Conservation (phyloP, 2,113 vertebrate species). For the Ceyx margarethae region DNA sequence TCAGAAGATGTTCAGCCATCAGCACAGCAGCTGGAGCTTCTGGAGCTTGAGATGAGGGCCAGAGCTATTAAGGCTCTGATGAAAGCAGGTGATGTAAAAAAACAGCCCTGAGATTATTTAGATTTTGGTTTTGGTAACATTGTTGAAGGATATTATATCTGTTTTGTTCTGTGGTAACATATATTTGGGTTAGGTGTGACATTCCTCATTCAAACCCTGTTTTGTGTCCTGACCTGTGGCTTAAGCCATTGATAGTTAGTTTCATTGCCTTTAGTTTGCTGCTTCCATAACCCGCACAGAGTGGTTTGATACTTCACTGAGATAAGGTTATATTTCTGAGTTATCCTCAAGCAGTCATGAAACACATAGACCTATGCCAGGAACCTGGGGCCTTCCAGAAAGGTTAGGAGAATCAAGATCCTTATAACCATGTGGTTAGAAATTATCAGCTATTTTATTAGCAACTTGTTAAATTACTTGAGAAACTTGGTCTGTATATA, state of each 20-base stretch:
- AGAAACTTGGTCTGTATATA: slow-evolving; percentile 30
- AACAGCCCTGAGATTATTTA: slow-evolving; percentile 52
- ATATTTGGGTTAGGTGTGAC: slow-evolving; percentile 38
- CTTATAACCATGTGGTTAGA: slow-evolving; percentile 20
- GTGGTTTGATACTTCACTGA: neutral
- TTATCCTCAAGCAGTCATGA: neutral
- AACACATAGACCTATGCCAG: neutral
- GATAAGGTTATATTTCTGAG: neutral
- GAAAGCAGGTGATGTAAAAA: slow-evolving; percentile 91
- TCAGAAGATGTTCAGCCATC: slow-evolving; percentile 83
- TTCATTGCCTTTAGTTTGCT: slow-evolving; percentile 1
- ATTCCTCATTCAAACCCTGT: slow-evolving; percentile 41
- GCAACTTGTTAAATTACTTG: slow-evolving; percentile 3
- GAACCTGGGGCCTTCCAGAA: neutral
- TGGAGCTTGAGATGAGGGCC: slow-evolving; percentile 96
- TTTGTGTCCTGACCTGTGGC: slow-evolving; percentile 13
- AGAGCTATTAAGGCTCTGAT: slow-evolving; percentile 96
- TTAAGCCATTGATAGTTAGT: neutral
- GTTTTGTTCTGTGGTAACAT: slow-evolving; percentile 45
- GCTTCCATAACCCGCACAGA: neutral
- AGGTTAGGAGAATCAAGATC: neutral
- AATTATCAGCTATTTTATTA: slow-evolving; percentile 8
- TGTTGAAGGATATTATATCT: slow-evolving; percentile 31
- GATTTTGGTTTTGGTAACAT: slow-evolving; percentile 15
- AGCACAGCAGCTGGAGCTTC: slow-evolving; percentile 91